Conservation (phyloP, 2,797 vertebrate genomes). For the Harpagifer antarcticus region DNA sequence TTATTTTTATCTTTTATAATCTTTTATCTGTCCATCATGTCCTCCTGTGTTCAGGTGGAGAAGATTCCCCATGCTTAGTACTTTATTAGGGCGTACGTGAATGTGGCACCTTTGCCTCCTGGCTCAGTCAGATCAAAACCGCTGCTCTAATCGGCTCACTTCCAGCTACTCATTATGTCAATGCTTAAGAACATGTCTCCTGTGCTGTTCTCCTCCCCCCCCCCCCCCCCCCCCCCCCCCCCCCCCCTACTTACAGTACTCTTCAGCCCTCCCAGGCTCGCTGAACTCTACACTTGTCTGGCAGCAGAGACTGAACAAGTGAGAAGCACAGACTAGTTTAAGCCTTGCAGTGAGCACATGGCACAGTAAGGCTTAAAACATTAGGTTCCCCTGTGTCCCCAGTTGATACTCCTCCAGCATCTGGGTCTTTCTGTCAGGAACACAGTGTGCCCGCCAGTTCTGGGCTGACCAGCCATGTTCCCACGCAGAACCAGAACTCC, state of each 20-base stretch:
- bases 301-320: conserved; percentile 31
- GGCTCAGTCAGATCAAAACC: conserved; percentile 53
- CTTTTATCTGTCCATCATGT: neutral
- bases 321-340: conserved; percentile 35
- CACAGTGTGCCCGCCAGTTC: conserved; percentile 64
- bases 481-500: conserved; percentile 27
- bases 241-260: neutral
- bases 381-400: conserved; percentile 35
- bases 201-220: neutral
- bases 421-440: conserved; percentile 61
- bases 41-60: neutral
- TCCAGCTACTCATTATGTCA: conserved; percentile 50
- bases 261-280: neutral
- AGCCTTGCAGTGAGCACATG: conserved; percentile 53
- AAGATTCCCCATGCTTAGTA: conserved; percentile 22
- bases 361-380: conserved; percentile 42
- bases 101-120: conserved; percentile 62
- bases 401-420: conserved; percentile 35
- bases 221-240: no score
- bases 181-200: conserved; percentile 39
- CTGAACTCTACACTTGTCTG: conserved; percentile 36
- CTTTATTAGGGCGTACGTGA: conserved; percentile 34
- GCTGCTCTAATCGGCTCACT: conserved; percentile 44
- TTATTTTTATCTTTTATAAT: neutral
- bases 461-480: conserved; percentile 49